Percentiles rank a stretch among this genome's conserved stretches.
These are phyloP conservation scores for Drosophila nikananu DNA, from an alignment of 1,140 invertebrate genomes.

Conservation along the genomic window DNA sequence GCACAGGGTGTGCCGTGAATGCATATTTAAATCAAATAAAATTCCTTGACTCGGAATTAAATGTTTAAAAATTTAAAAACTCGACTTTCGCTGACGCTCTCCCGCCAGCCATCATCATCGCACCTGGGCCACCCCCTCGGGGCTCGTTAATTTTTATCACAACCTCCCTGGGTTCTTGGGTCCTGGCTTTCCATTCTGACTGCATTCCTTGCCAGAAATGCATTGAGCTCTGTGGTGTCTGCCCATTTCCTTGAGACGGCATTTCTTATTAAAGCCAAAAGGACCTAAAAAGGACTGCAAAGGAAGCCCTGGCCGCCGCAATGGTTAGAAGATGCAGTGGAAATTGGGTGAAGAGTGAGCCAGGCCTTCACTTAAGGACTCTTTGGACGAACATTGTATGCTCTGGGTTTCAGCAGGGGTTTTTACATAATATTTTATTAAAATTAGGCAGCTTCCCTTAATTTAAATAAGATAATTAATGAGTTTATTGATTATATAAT, in stretches of 20 bases:
- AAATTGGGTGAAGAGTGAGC: conserved; percentile 42
- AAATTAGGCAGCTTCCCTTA: too few relatives aligned
- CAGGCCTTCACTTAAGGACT: neutral
- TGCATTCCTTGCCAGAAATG: conserved; percentile 45
- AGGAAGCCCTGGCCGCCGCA: conserved; percentile 41
- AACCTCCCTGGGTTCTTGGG: conserved; percentile 28
- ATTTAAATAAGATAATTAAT: too few relatives aligned
- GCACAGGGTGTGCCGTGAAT: conserved; percentile 31
- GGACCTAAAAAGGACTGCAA: conserved; percentile 15
- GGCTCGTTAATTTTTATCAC: conserved; percentile 75
- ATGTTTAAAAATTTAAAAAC: conserved; percentile 77
- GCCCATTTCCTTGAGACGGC: conserved; percentile 44
- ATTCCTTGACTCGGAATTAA: conserved; percentile 58
- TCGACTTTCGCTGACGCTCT: conserved; percentile 44
- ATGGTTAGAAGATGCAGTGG: conserved; percentile 37
- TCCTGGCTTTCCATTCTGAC: neutral
- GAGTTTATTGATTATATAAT: too few relatives aligned
- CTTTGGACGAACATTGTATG: neutral
- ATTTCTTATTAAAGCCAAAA: conserved; percentile 67
- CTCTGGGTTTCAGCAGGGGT: neutral
- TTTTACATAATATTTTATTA: neutral
- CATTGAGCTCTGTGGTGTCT: conserved; percentile 52
- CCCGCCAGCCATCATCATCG: conserved; percentile 33
- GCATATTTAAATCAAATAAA: conserved; percentile 80
- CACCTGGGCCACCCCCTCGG: conserved; percentile 45